Evolutionary conservation across 2,113 vertebrate genomes (phyloP).

Genomic region (Dromiciops gliroides): DNA sequence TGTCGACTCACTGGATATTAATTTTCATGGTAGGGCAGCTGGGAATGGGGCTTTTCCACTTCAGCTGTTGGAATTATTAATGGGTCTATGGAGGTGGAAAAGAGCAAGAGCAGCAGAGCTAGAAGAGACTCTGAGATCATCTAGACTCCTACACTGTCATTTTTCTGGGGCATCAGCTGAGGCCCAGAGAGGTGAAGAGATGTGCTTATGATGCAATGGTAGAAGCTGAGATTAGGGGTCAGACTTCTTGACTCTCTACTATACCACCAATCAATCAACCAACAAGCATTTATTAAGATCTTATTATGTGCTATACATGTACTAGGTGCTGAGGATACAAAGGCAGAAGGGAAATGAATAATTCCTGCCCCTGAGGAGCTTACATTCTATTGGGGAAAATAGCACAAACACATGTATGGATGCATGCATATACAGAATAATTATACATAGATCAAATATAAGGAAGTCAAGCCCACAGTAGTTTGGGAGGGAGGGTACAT

Average conservation of each 20-base stretch:
- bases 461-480: no score
- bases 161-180: background rate
- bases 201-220: background rate
- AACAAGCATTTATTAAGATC: background rate
- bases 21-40: background rate
- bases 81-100: background rate
- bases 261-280: background rate
- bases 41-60: conserved; percentile 10
- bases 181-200: background rate
- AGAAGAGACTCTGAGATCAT: background rate
- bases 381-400: background rate
- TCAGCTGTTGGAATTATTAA: conserved; percentile 7
- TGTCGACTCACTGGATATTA: background rate
- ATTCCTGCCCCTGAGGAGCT: background rate
- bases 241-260: background rate
- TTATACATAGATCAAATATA: no score
- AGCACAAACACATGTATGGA: no score
- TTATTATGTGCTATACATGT: background rate
- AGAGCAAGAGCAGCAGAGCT: background rate
- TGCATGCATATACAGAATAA: no score
- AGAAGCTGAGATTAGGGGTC: background rate
- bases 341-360: background rate
- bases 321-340: background rate
- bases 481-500: no score
- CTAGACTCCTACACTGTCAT: background rate